phyloP scores from a whole-genome alignment of 2,113 vertebrate genomes.

The Coracopsis vasa region DNA sequence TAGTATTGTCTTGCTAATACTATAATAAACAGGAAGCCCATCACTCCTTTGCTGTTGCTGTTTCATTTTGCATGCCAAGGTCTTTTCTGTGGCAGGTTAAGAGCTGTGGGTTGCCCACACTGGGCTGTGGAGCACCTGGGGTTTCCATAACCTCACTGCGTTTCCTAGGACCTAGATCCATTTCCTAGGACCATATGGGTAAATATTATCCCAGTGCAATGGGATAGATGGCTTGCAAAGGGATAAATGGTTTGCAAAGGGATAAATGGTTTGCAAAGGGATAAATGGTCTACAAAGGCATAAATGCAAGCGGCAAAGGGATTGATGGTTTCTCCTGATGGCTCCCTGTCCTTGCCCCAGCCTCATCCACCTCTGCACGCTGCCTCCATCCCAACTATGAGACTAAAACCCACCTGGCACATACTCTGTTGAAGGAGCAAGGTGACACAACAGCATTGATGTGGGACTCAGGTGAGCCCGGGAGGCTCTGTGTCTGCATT shows the following conservation, averaged over 20 bases:
- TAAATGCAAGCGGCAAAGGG: neutral
- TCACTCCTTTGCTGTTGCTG: neutral
- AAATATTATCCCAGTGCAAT: neutral
- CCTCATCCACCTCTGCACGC: neutral
- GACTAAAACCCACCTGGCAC: neutral
- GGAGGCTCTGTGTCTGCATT: neutral
- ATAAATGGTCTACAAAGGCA: neutral
- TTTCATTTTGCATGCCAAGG: neutral
- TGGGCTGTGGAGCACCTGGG: neutral
- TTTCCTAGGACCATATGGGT: neutral
- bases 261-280: neutral
- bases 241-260: neutral
- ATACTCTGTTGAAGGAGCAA: fast-evolving
- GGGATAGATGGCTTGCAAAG: neutral
- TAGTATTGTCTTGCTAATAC: neutral
- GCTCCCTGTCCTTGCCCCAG: neutral
- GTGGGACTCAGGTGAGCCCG: neutral
- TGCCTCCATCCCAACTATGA: neutral
- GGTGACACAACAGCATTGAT: fast-evolving
- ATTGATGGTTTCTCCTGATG: neutral
- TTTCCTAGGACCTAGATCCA: neutral
- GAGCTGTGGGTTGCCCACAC: neutral
- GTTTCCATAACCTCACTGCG: neutral
- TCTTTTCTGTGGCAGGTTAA: neutral
- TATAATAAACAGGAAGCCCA: neutral